Base-by-base conservation (phyloP, 2,797 vertebrate genomes). In the Cuculus canorus region DNA sequence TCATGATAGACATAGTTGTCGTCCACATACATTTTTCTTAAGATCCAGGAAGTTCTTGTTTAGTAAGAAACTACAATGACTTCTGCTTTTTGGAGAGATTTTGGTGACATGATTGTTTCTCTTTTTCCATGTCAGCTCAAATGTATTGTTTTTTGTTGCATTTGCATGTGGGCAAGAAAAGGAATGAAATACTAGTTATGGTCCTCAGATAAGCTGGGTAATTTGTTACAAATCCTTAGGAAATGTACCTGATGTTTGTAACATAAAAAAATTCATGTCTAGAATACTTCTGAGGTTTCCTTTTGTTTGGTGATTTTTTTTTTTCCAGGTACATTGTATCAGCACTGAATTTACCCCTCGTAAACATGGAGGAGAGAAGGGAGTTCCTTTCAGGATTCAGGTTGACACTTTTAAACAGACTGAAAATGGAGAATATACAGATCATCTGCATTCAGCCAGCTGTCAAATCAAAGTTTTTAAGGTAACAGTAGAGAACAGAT, bases 401-500 rank as follows among this genome's bases (percentile, higher is more conserved):
- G 98, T 98, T 52, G 98, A 98, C 88, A 98, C 98, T 33, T 98
- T 98, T 92, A 98, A 98, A 79, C 98, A 98, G 94, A 98, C 98
- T 79, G 98, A 98, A 90, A 98, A 95, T 32, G 98, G 98, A 85
- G 98, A 98, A 41, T 98, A 98, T 63, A 99, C 99, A 5, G 99
- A 99, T 89, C 99, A 99, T 96, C 98, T 99, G 72, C 99, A 99
- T 98, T 99, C 99, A 24, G 99, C 99, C 89, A 99, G 99, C 92
- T 99, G 99, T 97, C 99, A 99, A 97, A 98, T 99, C 96, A 99
- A 99, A 98, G 99, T 99, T 92, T 99, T 99, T 97, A 99, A 99
- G 98, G 99, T 99, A 96, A 97, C 91, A 68, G 39, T 52, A 61
- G 37, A 33, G 87, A 93, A 35, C 19, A 53, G 28, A 35, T 63